Conservation (phyloP, 2,888 invertebrate genomes). For the Drosophila affinis region DNA sequence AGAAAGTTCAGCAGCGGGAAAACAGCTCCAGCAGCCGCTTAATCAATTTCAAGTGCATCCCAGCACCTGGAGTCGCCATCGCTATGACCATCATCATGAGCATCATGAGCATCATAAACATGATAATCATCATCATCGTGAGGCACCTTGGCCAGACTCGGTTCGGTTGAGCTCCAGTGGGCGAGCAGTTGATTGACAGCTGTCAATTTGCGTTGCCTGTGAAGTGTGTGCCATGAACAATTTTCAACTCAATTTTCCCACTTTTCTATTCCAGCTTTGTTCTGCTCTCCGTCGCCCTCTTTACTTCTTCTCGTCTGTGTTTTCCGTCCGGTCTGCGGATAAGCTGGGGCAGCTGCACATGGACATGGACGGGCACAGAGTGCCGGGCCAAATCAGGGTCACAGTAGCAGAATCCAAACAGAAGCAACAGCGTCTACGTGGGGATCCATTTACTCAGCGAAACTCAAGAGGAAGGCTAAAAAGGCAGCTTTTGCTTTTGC, state of each 20-base stretch:
- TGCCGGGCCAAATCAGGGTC: no score
- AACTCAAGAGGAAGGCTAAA: not conserved
- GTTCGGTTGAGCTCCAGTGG: constrained; percentile 11
- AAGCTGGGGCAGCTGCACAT: constrained; percentile 25
- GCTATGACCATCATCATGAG: not conserved
- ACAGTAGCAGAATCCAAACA: not conserved
- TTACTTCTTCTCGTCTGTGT: not conserved
- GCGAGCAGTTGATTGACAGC: constrained; percentile 61
- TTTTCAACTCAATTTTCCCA: constrained; percentile 31
- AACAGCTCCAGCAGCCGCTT: constrained; percentile 18
- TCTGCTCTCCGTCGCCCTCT: not conserved
- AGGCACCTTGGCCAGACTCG: constrained; percentile 23
- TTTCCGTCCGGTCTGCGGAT: constrained; percentile 28
- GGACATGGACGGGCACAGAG: constrained; percentile 11
- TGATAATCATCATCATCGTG: not conserved
- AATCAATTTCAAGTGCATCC: constrained; percentile 69
- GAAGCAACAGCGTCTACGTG: not conserved
- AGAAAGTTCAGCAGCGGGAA: not conserved
- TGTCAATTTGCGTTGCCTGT: constrained; percentile 64
- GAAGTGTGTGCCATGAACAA: constrained; percentile 38
- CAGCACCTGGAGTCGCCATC: constrained; percentile 26
- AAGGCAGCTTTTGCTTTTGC: no score
- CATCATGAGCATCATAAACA: constrained; percentile 2
- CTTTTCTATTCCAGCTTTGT: not conserved
- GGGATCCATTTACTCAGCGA: no score